These are phyloP conservation scores for Sanderia malayensis DNA, from an alignment of 30 jellyfish, hydroid and myxozoan species.

Conservation along the genomic window DNA sequence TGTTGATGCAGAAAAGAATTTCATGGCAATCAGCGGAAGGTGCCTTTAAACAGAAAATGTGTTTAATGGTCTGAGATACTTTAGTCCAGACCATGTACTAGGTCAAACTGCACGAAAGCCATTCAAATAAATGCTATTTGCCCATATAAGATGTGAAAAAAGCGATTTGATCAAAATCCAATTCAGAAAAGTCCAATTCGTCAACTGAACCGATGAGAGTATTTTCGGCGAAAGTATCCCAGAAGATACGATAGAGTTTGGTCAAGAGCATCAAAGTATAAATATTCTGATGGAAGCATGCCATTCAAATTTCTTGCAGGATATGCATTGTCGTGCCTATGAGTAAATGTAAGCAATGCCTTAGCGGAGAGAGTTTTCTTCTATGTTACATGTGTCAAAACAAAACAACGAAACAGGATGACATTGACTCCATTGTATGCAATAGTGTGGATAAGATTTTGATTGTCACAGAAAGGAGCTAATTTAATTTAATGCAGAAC, in stretches of 20 bases:
- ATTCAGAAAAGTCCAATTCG: background rate
- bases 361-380: conserved; percentile 6
- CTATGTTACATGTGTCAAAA: conserved; percentile 1
- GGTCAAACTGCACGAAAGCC: no score
- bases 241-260: conserved; percentile 17
- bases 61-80: no score
- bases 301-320: no score
- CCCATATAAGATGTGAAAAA: background rate
- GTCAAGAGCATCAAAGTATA: conserved; percentile 1
- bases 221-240: background rate
- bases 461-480: no score
- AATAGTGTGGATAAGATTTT: conserved; percentile 6
- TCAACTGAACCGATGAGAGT: background rate
- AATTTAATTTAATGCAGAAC: no score
- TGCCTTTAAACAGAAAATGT: no score
- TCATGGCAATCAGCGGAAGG: no score
- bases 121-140: background rate
- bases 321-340: no score
- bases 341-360: conserved; percentile 16
- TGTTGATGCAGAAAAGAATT: background rate
- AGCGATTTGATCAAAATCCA: no score
- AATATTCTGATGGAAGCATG: conserved; percentile 5
- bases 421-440: background rate
- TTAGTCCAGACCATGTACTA: no score
- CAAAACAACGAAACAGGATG: conserved; percentile 17